Percentiles rank a stretch among this genome's conserved stretches.
phyloP scores from a whole-genome alignment of 2,888 invertebrate genomes.

The Lasioglossum vierecki region DNA sequence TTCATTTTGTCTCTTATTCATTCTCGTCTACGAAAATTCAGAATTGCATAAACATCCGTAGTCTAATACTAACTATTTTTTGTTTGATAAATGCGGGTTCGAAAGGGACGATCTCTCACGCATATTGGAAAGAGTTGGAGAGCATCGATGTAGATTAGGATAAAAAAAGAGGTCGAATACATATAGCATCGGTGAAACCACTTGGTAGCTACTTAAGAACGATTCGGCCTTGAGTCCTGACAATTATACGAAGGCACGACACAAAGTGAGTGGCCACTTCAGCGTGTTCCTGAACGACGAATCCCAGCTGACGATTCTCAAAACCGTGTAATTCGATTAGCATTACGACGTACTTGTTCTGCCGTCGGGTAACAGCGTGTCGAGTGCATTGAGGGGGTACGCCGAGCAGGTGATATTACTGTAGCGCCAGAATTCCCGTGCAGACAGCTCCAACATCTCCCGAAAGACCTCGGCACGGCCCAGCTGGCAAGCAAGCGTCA shows the following conservation, averaged over 20 bases:
- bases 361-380: conserved; percentile 97
- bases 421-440: conserved; percentile 98
- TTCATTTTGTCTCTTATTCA: too few species aligned
- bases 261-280: conserved; percentile 62
- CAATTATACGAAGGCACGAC: conserved; percentile 57
- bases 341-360: conserved; percentile 91
- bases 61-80: neutral
- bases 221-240: conserved; percentile 49
- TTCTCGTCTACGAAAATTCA: too few species aligned
- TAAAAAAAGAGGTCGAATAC: conserved; percentile 11
- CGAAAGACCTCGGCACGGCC: conserved; percentile 98
- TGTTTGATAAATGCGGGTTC: neutral
- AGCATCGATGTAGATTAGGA: conserved; percentile 8
- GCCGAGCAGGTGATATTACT: conserved; percentile 99
- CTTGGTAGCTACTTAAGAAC: conserved; percentile 34
- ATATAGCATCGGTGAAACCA: conserved; percentile 16
- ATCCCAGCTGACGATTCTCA: conserved; percentile 62
- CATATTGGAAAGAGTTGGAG: neutral
- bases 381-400: conserved; percentile 97
- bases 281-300: conserved; percentile 53
- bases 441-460: conserved; percentile 98
- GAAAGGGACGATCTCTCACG: neutral
- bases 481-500: conserved; percentile 97
- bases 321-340: conserved; percentile 75
- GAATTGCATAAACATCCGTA: too few species aligned